Evolutionary conservation across 1,140 invertebrate genomes (phyloP), one percentile per base, ranked within the genome.

Genomic region (Cylas formicarius): DNA sequence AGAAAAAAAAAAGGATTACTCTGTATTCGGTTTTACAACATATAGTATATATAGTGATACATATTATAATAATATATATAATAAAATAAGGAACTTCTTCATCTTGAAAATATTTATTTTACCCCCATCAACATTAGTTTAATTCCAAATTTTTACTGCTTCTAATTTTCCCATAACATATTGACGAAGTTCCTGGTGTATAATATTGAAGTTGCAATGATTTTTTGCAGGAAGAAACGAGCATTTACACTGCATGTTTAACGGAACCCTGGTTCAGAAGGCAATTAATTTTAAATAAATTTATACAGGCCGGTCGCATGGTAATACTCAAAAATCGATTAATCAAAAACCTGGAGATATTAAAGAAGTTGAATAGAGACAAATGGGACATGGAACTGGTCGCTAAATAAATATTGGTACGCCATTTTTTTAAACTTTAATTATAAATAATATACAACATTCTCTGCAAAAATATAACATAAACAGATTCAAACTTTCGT

Each of bases 191-290:
- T 21, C 42, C 38, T n/a, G 35, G 31, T 17, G 44, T 40, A 19
- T 16, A 23, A 10, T 35, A 18, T 11, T 16, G 11, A 8, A n/a
- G 3, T 10, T 35, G 9, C 8, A 31, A 31, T 16, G 22, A 38
- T 53, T 52, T 44, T 40, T 37, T 47, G 47, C 14, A 21, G 20
- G 14, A 36, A 7, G 18, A 48, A 24, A n/a, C 21, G 9, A 11
- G 24, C 20, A n/a, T n/a, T n/a, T 24, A 21, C 8, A 19, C 43
- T 7, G 21, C 36, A 18, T 55, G 50, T 26, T 18, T 23, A 14
- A 36, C 52, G 10, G 52, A 57, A 48, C 57, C 53, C 1, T 58
- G 55, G 57, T 58, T 56, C 31, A 48, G 37, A 40, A 40, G 55
- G 26, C 49, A 56, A 34, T 11, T 60, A n/a, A 52, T 37, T 22